These are phyloP conservation scores for Desmophyllum pertusum DNA, from an alignment of 92 coral and sea anemone genomes.

Conservation along the genomic window DNA sequence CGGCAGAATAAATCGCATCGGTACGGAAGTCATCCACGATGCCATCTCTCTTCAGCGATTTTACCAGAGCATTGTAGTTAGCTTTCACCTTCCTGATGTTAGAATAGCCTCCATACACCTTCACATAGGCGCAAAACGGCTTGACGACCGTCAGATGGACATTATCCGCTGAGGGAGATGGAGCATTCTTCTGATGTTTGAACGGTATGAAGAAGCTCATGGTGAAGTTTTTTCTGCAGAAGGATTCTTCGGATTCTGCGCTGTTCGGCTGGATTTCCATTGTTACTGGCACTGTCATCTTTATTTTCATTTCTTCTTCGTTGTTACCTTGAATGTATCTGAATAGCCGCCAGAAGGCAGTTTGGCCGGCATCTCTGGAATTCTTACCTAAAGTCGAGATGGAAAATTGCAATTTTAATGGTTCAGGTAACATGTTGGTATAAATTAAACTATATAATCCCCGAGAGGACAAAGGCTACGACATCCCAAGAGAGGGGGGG, in stretches of 20 bases:
- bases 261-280: slow-evolving; percentile 65
- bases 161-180: slow-evolving; percentile 33
- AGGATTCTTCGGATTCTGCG: slow-evolving; percentile 40
- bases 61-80: slow-evolving; percentile 56
- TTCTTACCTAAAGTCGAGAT: background rate
- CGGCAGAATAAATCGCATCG: slow-evolving; percentile 65
- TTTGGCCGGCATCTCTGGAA: background rate
- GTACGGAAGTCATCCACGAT: slow-evolving; percentile 65
- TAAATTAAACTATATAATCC: too few species aligned
- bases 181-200: slow-evolving; percentile 61
- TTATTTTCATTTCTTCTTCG: slow-evolving; percentile 48
- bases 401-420: too few species aligned
- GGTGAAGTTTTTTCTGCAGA: slow-evolving; percentile 70
- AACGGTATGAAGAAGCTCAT: slow-evolving; percentile 82
- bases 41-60: slow-evolving; percentile 64
- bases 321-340: slow-evolving; percentile 70
- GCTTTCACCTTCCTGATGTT: slow-evolving; percentile 28
- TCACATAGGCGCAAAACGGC: slow-evolving; percentile 75
- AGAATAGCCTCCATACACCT: slow-evolving; percentile 59
- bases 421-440: too few species aligned
- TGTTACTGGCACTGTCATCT: slow-evolving; percentile 86
- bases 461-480: too few species aligned
- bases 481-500: too few species aligned
- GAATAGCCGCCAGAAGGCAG: slow-evolving; percentile 68
- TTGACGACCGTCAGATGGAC: slow-evolving; percentile 44